phyloP scores from a whole-genome alignment of 2,797 vertebrate genomes.

The Pempheris klunzingeri region DNA sequence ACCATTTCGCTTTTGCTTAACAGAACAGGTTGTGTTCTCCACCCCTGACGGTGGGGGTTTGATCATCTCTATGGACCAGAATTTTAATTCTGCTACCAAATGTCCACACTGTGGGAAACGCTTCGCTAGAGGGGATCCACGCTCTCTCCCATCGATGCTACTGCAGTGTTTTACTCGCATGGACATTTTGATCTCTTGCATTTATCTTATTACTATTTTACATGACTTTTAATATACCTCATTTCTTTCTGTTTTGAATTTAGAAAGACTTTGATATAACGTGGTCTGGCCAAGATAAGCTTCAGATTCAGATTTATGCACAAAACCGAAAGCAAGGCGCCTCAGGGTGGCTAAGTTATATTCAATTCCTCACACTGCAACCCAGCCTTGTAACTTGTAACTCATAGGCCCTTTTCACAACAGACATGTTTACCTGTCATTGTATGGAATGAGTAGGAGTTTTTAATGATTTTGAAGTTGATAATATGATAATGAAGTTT shows the following conservation, averaged over 20 bases:
- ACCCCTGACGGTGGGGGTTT: slow-evolving; percentile 1
- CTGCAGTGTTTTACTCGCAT: background rate
- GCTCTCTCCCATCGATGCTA: slow-evolving; percentile 7
- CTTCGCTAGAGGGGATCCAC: background rate
- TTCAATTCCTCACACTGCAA: background rate
- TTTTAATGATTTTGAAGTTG: no score
- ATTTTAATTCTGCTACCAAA: slow-evolving; percentile 38
- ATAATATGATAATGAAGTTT: no score
- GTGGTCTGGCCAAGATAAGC: background rate
- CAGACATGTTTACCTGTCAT: background rate
- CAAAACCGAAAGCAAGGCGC: background rate
- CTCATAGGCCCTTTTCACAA: background rate
- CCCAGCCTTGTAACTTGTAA: background rate
- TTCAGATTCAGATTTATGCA: background rate
- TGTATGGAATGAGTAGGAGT: background rate
- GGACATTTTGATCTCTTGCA: background rate
- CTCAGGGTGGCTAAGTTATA: no score
- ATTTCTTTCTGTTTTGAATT: background rate
- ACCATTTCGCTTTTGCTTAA: slow-evolving; percentile 19
- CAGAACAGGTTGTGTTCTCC: slow-evolving; percentile 22
- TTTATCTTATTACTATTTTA: background rate
- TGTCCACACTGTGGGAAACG: slow-evolving; percentile 27
- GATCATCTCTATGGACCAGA: slow-evolving; percentile 32
- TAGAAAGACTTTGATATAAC: background rate
- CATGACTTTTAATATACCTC: background rate